A percentile compares a stretch with the other conserved stretches of the same genome.
These are phyloP conservation scores for Silvanus unidentatus DNA, from an alignment of 2,888 invertebrate genomes.

Conservation along the genomic window DNA sequence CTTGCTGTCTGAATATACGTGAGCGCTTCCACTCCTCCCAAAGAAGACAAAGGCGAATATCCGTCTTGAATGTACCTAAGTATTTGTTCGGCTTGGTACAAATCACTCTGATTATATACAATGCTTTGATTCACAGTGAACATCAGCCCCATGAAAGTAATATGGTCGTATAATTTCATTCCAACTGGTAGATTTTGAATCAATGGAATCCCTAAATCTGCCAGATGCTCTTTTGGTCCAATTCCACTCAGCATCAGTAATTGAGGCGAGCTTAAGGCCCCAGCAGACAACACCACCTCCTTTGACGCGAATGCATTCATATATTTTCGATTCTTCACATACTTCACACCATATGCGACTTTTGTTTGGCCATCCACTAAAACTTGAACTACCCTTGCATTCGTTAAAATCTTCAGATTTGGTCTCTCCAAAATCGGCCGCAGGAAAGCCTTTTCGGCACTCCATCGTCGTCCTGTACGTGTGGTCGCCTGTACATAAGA, in stretches of 20 bases:
- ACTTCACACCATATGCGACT: conserved; percentile 63
- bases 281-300: conserved; percentile 81
- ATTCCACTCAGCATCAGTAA: conserved; percentile 75
- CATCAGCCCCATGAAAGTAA: conserved; percentile 50
- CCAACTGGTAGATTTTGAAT: conserved; percentile 64
- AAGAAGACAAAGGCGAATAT: conserved; percentile 50
- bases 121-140: conserved; percentile 30
- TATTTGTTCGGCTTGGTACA: conserved; percentile 33
- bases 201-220: conserved; percentile 53
- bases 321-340: conserved; percentile 49
- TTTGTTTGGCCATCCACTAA: conserved; percentile 58
- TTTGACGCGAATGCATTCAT: conserved; percentile 55
- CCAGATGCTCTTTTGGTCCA: conserved; percentile 57
- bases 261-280: conserved; percentile 85
- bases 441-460: conserved; percentile 60
- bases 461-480: conserved; percentile 56
- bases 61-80: conserved; percentile 45
- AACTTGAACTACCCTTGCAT: conserved; percentile 58
- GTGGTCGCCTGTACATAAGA: conserved; percentile 58
- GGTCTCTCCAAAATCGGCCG: conserved; percentile 53
- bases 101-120: conserved; percentile 17
- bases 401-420: conserved; percentile 64
- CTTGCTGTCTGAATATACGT: conserved; percentile 50
- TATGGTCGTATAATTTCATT: conserved; percentile 57
- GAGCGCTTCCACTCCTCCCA: conserved; percentile 55